Evolutionary conservation across 53 echinoderm and acorn worm species (phyloP).

Genomic region (Pentamera pediparva): DNA sequence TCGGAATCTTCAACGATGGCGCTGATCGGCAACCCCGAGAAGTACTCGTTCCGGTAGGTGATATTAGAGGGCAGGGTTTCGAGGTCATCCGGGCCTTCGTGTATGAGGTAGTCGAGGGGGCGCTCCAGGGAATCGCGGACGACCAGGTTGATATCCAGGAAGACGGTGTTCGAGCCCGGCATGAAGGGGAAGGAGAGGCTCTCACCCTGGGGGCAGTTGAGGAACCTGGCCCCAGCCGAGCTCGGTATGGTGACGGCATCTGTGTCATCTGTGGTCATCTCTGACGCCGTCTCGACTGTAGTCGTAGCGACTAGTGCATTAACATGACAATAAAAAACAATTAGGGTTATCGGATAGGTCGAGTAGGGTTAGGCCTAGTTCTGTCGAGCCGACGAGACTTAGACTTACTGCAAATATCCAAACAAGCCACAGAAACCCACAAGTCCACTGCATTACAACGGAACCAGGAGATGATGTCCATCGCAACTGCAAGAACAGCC

Average conservation of each 20-base stretch:
- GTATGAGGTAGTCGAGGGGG: background rate
- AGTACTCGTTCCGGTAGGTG: background rate
- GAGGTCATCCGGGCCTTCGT: background rate
- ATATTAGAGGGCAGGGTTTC: background rate
- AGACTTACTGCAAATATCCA: no score
- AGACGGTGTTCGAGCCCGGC: background rate
- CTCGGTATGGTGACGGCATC: background rate
- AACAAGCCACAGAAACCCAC: no score
- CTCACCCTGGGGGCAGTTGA: slow-evolving; percentile 9
- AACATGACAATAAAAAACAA: background rate
- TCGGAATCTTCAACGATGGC: slow-evolving; percentile 13
- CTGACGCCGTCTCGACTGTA: background rate
- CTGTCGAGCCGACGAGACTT: no score
- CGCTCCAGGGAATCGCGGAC: background rate
- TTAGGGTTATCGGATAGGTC: no score
- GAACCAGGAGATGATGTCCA: no score
- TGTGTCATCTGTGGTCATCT: background rate
- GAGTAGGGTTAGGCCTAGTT: no score
- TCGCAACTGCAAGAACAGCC: no score
- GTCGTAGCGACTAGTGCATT: background rate
- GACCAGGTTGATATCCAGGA: slow-evolving; percentile 2
- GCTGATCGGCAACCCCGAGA: background rate
- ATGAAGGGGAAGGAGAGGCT: background rate
- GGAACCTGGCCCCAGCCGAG: background rate
- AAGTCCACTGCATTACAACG: no score